phyloP scores from a whole-genome alignment of 2,113 vertebrate genomes.

The Fulica atra region DNA sequence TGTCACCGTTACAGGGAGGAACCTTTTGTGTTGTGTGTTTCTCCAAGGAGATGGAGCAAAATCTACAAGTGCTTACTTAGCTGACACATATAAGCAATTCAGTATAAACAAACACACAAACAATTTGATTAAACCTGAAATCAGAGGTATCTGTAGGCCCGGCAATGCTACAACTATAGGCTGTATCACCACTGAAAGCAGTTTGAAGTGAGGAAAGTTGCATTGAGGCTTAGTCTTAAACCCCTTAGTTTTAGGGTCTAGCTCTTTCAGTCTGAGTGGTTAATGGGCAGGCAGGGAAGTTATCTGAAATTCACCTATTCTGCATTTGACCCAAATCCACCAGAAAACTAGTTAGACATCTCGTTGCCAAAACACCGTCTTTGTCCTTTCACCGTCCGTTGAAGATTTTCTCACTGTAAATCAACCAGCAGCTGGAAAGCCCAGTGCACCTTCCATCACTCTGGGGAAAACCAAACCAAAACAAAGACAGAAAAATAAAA shows the following conservation, averaged over 20 bases:
- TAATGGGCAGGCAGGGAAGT: neutral
- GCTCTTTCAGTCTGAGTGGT: neutral
- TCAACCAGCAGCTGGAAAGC: neutral
- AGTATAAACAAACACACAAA: neutral
- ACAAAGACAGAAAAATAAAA: neutral
- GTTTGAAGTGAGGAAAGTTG: neutral
- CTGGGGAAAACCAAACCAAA: fast-evolving
- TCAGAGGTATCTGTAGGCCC: neutral
- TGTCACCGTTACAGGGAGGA: neutral
- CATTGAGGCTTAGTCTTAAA: neutral
- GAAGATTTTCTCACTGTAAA: neutral
- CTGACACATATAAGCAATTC: neutral
- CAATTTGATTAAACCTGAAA: neutral
- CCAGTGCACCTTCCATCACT: neutral
- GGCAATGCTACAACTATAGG: neutral
- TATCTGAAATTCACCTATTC: neutral
- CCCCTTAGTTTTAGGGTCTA: neutral
- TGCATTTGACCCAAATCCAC: neutral
- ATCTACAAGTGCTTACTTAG: neutral
- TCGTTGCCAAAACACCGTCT: neutral
- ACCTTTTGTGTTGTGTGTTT: neutral
- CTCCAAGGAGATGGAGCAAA: neutral
- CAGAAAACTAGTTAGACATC: neutral
- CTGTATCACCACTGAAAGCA: neutral
- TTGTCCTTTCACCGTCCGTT: neutral